Base-by-base conservation (phyloP, 2,113 vertebrate species). In the Zapornia atra region DNA sequence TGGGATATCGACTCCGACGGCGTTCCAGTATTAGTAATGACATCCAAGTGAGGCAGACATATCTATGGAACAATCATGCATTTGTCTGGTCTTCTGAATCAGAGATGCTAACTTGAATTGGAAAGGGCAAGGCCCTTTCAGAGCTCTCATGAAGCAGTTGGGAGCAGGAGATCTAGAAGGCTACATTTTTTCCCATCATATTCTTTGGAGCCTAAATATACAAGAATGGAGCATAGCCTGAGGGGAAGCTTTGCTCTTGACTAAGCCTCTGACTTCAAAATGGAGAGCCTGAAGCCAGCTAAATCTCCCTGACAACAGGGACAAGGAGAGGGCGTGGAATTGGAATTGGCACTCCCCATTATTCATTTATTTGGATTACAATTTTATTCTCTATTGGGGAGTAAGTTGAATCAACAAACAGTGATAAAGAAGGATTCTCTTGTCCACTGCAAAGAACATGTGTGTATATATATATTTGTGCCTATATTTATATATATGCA, bases 31-130 rank as follows among this genome's bases (percentile, higher is more conserved):
- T 78, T 95, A 79, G 76, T 73, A 96, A 88, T 92, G 88, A 92
- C 94, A 96, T 92, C 96, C 80, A 94, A 59, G 80, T 29, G 69
- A 90, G 53, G 64, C 88, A 90, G 80, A 92, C 92, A 24, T 83
- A 94, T 93, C 90, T 93, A 50, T 26, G 28, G 77, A 96, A 96
- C 92, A 97, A 92, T 96, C 69, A 44, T 42, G 64, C 76, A 53
- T 94, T 96, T 97, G 94, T 97, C 88, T 92, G 42, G 33, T 56
- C 80, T 84, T 88, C 71, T 78, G 76, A 95, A 92, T 92, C 64
- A 5, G 11, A 90, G 84, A 95, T 88, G 51, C 60, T 83, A 94
- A 92, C 86, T 97, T 92, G 60, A 92, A 88, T 44, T 64, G 88
- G 85, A 94, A 96, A 96, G 88, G 79, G 80, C 88, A 94, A 88